A percentile compares a stretch with the other conserved stretches of the same genome.
Conservation (phyloP, 2,113 vertebrate genomes). For the Mormyrus lacerda region DNA sequence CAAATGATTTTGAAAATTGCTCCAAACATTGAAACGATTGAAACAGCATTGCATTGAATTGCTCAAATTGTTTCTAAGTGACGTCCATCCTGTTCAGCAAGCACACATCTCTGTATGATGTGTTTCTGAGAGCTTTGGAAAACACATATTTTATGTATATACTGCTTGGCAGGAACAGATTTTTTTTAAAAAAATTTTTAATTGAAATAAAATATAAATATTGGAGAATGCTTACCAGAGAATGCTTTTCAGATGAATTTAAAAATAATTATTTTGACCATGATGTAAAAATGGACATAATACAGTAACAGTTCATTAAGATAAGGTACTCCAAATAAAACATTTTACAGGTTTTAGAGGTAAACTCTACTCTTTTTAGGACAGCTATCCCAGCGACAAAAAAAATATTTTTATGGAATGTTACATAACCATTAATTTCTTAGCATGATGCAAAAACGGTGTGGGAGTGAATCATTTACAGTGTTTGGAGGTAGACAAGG, state of each 20-base stretch:
- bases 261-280: neutral
- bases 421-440: neutral
- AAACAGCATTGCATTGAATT: neutral
- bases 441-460: neutral
- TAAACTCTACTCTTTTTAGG: neutral
- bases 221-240: neutral
- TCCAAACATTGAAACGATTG: neutral
- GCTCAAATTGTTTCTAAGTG: neutral
- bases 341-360: neutral
- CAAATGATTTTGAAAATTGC: neutral
- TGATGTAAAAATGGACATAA: neutral
- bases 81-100: neutral
- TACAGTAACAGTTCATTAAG: neutral
- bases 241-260: neutral
- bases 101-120: neutral
- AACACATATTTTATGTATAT: neutral
- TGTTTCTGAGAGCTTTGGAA: neutral
- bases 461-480: neutral
- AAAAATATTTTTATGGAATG: neutral
- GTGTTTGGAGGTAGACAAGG: neutral
- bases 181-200: neutral
- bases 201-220: too few species aligned
- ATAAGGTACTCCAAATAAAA: neutral
- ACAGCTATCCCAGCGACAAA: neutral
- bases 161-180: neutral